Evolutionary conservation across 1,140 invertebrate genomes (phyloP), one percentile per base, ranked within the genome.

Genomic region (Drosophila prosaltans): DNA sequence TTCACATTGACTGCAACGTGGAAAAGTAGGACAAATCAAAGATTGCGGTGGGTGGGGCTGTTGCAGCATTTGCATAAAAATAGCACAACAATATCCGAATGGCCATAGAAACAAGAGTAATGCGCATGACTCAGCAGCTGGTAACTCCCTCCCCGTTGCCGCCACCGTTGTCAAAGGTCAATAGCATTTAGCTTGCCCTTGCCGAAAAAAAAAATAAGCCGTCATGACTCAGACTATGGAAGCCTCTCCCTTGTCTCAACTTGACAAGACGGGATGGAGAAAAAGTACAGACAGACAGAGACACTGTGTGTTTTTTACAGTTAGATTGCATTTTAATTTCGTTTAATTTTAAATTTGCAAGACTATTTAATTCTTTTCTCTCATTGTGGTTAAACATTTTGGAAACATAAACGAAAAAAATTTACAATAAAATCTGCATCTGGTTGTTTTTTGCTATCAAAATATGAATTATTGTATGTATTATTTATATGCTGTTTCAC

Each of bases 161-260:
- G 21, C 45, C 21, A 8, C 21, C 45, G 9, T 66, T 70, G 80
- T 71, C 83, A 83, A 80, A 80, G 82, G 84, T 86, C 84, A 88
- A 88, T 83, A 83, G 80, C 82, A 72, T 64, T 54, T 66, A n/a
- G 8, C 45, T 70, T 79, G 65, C 48, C 74, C 60, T 51, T 51
- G 45, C 45, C 45, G 45, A 48, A 75, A 77, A 72, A 60, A 40
- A n/a, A 24, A 43, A 63, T 1, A 28, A 76, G 55, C 59, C 70
- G 43, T 28, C 61, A 63, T 76, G 74, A 77, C 73, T 77, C 74
- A 77, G 66, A 77, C 66, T 54, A 36, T 65, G 16, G 16, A 16
- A 48, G n/a, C n/a, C n/a, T 63, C 54, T 24, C 24, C 54, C n/a
- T 11, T 39, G 54, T 16, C 16, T 16, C 16, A 16, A 16, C 16